Conservation (phyloP, 2,888 invertebrate genomes). For the Phalera bucephala region DNA sequence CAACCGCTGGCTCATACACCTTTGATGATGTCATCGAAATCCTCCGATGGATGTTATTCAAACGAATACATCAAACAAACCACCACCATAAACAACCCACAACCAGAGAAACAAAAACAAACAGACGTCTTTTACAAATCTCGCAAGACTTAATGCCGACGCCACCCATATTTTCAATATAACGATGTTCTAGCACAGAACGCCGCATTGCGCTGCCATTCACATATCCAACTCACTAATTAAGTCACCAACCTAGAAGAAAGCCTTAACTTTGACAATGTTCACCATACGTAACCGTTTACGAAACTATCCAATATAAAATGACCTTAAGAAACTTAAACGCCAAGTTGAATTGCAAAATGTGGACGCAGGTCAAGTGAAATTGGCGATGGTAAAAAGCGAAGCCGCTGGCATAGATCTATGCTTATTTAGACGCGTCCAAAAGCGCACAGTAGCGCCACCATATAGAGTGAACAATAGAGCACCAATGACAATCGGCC, state of each 20-base stretch:
- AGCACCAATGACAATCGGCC: constrained; percentile 70
- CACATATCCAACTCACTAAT: constrained; percentile 82
- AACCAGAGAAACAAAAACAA: constrained; percentile 39
- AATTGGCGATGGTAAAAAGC: constrained; percentile 57
- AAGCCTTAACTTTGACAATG: constrained; percentile 81
- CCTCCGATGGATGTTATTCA: too few species aligned
- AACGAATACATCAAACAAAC: neutral
- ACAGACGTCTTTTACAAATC: constrained; percentile 45
- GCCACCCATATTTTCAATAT: constrained; percentile 76
- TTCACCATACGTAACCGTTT: constrained; percentile 76
- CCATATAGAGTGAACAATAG: constrained; percentile 81
- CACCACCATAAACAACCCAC: constrained; percentile 11
- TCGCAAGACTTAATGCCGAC: constrained; percentile 43
- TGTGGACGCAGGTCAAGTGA: constrained; percentile 31
- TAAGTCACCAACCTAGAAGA: constrained; percentile 78
- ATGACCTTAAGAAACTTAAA: constrained; percentile 34
- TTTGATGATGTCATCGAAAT: too few species aligned
- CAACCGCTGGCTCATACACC: too few species aligned
- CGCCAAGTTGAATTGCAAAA: constrained; percentile 13
- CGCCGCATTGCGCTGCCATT: constrained; percentile 79
- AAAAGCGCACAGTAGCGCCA: constrained; percentile 70
- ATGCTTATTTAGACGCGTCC: constrained; percentile 77
- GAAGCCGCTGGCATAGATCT: constrained; percentile 76
- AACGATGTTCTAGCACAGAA: constrained; percentile 72
- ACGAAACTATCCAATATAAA: constrained; percentile 43